Evolutionary conservation across 2,888 invertebrate species (phyloP).

Genomic region (Biston betularia): DNA sequence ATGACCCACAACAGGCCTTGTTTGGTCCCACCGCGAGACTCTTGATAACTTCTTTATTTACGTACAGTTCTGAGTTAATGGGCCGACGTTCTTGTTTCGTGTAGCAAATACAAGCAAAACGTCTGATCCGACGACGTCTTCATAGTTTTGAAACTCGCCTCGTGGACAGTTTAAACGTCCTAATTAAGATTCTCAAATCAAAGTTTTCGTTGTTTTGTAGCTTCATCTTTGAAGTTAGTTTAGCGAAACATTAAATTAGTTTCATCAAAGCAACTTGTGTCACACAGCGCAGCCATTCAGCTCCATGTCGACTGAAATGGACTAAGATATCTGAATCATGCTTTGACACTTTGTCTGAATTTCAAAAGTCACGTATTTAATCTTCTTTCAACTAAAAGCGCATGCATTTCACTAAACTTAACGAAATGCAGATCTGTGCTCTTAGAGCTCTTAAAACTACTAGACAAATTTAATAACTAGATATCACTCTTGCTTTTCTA

Average conservation of each 20-base stretch:
- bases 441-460: background rate
- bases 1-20: constrained; percentile 69
- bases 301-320: constrained; percentile 51
- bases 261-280: constrained; percentile 72
- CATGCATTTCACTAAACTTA: no score
- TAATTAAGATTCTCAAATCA: constrained; percentile 68
- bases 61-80: constrained; percentile 54
- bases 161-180: constrained; percentile 58
- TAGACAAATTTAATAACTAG: background rate
- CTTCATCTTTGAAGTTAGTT: constrained; percentile 63
- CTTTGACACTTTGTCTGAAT: constrained; percentile 56
- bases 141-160: constrained; percentile 53
- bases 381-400: constrained; percentile 24
- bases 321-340: constrained; percentile 54
- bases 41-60: constrained; percentile 71
- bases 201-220: constrained; percentile 73
- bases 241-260: constrained; percentile 72
- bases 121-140: constrained; percentile 45
- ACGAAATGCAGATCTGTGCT: constrained; percentile 45
- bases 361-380: constrained; percentile 60
- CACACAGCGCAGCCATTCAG: constrained; percentile 56
- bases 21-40: constrained; percentile 59
- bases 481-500: background rate
- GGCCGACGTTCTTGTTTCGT: constrained; percentile 42
- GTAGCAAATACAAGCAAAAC: constrained; percentile 47